Conservation (phyloP, 2,888 invertebrate genomes). For the Phyto melanocephala region DNA sequence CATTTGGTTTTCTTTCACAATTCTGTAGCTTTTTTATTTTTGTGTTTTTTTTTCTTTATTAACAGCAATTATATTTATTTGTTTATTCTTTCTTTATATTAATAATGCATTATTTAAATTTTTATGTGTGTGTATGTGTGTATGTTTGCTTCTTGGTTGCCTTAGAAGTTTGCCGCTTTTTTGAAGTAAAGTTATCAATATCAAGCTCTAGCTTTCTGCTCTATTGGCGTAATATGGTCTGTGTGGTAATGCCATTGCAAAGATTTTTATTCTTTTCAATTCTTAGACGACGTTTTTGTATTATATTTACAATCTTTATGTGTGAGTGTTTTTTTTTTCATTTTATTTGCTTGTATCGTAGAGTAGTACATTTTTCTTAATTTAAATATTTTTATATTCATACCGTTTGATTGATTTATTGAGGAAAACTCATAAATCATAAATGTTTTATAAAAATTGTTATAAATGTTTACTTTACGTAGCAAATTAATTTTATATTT, state of each 20-base stretch:
- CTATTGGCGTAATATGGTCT: background rate
- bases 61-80: constrained; percentile 15
- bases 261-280: too few relatives aligned
- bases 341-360: too few relatives aligned
- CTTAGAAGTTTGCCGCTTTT: constrained; percentile 44
- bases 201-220: background rate
- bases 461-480: too few relatives aligned
- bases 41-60: background rate
- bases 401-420: constrained; percentile 64
- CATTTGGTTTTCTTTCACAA: constrained; percentile 11
- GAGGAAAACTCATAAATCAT: constrained; percentile 56
- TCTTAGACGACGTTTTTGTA: too few relatives aligned
- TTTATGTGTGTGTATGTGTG: background rate
- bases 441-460: constrained; percentile 5
- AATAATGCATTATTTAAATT: constrained; percentile 45
- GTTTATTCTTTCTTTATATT: constrained; percentile 24
- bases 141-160: background rate
- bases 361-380: constrained; percentile 20
- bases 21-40: background rate
- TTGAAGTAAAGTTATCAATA: constrained; percentile 42
- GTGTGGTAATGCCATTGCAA: too few relatives aligned
- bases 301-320: too few relatives aligned
- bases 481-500: too few relatives aligned
- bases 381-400: constrained; percentile 56
- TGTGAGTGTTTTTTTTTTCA: too few relatives aligned